These are phyloP conservation scores for Notarius lentiginosus DNA, from an alignment of 2,113 vertebrate species.

Conservation along the genomic window DNA sequence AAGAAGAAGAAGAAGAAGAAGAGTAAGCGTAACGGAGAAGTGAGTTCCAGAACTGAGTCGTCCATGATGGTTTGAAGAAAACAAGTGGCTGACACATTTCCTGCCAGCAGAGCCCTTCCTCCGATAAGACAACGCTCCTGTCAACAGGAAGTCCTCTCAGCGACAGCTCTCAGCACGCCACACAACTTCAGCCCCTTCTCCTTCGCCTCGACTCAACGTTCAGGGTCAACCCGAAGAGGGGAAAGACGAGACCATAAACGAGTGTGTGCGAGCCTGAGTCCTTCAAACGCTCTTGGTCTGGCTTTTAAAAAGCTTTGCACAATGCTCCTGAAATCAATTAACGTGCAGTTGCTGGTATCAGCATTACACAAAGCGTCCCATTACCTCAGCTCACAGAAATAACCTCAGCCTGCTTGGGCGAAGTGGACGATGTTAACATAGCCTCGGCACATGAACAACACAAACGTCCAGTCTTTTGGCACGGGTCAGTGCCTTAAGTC, in stretches of 20 bases:
- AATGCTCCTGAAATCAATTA: slow-evolving; percentile 61
- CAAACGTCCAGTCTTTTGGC: slow-evolving; percentile 9
- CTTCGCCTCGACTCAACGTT: slow-evolving; percentile 7
- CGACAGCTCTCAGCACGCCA: slow-evolving; percentile 15
- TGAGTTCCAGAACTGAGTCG: slow-evolving; percentile 69
- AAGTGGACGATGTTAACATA: slow-evolving; percentile 8
- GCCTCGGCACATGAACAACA: slow-evolving; percentile 3
- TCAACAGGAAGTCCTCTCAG: slow-evolving; percentile 60
- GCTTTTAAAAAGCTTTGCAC: slow-evolving; percentile 48
- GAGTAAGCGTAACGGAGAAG: slow-evolving; percentile 44
- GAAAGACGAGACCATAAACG: neutral
- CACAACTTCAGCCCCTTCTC: slow-evolving; percentile 30
- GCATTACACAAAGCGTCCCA: slow-evolving; percentile 44
- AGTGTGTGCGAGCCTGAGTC: slow-evolving; percentile 37
- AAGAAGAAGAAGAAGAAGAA: neutral
- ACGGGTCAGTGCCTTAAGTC: slow-evolving; percentile 40
- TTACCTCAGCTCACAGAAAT: slow-evolving; percentile 57
- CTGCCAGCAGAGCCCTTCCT: slow-evolving; percentile 68
- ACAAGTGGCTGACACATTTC: slow-evolving; percentile 78
- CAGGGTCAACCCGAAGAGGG: neutral
- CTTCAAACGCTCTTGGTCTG: slow-evolving; percentile 57
- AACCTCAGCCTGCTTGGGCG: slow-evolving; percentile 5
- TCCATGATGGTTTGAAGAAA: slow-evolving; percentile 68
- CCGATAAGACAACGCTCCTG: slow-evolving; percentile 69
- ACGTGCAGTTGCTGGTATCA: slow-evolving; percentile 45